A percentile compares a stretch with the other conserved stretches of the same genome.
phyloP scores from a whole-genome alignment of 2,113 vertebrate species.

The Bothrops jararaca region DNA sequence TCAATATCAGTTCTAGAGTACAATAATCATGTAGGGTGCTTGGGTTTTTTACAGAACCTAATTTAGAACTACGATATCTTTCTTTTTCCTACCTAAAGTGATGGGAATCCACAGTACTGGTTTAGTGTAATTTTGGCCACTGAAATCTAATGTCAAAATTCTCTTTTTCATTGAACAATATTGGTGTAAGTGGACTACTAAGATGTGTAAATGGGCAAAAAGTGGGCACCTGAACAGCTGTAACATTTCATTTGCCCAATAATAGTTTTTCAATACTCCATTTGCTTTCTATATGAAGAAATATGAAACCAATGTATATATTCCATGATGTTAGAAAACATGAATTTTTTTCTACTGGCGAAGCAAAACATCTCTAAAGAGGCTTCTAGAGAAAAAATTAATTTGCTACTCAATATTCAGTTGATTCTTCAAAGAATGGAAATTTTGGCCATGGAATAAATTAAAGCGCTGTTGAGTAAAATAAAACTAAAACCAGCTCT shows the following conservation, averaged over 20 bases:
- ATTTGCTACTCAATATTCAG: neutral
- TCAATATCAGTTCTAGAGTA: neutral
- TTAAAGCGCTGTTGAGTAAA: constrained; percentile 41
- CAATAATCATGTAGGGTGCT: neutral
- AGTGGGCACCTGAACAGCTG: neutral
- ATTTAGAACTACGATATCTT: neutral
- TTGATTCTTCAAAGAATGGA: constrained; percentile 4
- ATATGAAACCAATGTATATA: neutral
- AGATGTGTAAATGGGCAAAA: neutral
- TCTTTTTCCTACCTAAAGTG: neutral
- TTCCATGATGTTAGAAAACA: neutral
- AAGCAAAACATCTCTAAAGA: neutral
- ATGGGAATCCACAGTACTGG: neutral
- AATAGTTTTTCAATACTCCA: neutral
- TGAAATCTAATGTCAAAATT: neutral
- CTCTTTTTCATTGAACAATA: neutral
- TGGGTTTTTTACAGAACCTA: neutral
- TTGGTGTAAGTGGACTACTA: no score
- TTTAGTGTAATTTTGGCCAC: neutral
- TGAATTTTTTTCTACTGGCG: neutral
- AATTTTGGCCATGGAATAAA: constrained; percentile 20
- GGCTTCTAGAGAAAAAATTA: neutral
- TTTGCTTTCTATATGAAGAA: constrained; percentile 1
- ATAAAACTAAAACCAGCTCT: constrained; percentile 20
- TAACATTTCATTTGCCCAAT: neutral